A percentile compares a stretch with the other conserved stretches of the same genome.
phyloP scores from a whole-genome alignment of 2,797 vertebrate species.

The Urosaurus nigricauda region DNA sequence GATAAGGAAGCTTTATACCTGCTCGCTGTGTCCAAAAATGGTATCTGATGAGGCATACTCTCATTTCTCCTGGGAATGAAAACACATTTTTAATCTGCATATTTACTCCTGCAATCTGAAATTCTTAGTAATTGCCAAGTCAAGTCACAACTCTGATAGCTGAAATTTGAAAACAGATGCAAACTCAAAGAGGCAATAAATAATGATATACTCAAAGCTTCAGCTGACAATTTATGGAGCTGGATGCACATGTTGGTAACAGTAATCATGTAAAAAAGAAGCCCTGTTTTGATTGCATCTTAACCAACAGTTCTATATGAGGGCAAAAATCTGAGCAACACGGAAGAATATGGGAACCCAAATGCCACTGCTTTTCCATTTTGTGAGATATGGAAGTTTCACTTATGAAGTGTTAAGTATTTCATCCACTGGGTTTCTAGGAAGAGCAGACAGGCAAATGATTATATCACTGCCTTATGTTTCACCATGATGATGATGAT shows the following conservation, averaged over 20 bases:
- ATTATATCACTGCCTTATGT: neutral
- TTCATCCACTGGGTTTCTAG: too few relatives aligned
- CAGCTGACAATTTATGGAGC: neutral
- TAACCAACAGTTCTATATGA: neutral
- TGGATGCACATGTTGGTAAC: conserved; percentile 11
- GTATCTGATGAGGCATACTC: neutral
- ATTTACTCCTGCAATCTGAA: conserved; percentile 14
- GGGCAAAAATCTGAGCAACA: neutral
- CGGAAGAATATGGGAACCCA: neutral
- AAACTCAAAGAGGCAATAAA: conserved; percentile 36
- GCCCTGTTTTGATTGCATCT: conserved; percentile 14
- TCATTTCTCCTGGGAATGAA: conserved; percentile 18
- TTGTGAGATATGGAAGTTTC: neutral
- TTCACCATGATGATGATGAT: neutral
- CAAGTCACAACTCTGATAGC: conserved; percentile 12
- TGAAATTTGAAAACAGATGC: conserved; percentile 22
- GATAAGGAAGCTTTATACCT: neutral
- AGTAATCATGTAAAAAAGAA: neutral
- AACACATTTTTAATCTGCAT: conserved; percentile 40
- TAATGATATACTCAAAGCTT: conserved; percentile 24
- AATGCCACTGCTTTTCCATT: neutral
- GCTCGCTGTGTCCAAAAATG: neutral
- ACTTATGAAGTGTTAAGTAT: neutral
- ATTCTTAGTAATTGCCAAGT: conserved; percentile 33
- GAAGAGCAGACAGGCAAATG: neutral